Percentiles rank a stretch among this genome's conserved stretches.
phyloP scores from a whole-genome alignment of 2,113 vertebrate genomes.

The Crotalus viridis region DNA sequence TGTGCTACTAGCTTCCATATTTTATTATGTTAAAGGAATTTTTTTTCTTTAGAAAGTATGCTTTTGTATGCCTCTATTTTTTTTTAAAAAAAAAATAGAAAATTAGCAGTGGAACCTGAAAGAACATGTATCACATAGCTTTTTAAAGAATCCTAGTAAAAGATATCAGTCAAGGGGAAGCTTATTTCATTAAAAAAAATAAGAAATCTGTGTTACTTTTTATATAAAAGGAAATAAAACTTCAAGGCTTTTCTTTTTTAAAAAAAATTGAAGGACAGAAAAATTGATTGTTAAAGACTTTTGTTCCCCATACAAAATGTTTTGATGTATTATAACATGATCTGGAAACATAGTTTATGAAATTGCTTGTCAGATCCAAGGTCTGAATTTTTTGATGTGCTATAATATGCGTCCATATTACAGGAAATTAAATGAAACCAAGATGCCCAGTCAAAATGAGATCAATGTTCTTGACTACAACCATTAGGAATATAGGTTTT shows the following conservation, averaged over 20 bases:
- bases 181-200: slow-evolving; percentile 13
- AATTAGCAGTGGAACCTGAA: slow-evolving; percentile 52
- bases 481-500: not conserved
- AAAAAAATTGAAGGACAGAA: not conserved
- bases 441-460: not conserved
- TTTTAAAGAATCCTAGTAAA: slow-evolving; percentile 32
- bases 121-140: slow-evolving; percentile 30
- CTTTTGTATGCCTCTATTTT: slow-evolving; percentile 54
- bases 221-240: not conserved
- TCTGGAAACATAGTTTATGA: not conserved
- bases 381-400: not conserved
- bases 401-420: not conserved
- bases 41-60: slow-evolving; percentile 39
- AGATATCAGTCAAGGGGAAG: not conserved
- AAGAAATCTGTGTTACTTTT: not conserved
- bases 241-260: not conserved
- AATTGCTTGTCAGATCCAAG: slow-evolving; percentile 1
- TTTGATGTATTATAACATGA: slow-evolving; percentile 17
- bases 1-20: slow-evolving; percentile 11
- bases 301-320: slow-evolving; percentile 7
- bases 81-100: not conserved
- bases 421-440: not conserved
- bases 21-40: slow-evolving; percentile 57
- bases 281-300: not conserved
- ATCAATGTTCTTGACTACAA: not conserved